phyloP scores from a whole-genome alignment of 2,888 invertebrate species.

The Macrophya annulata region DNA sequence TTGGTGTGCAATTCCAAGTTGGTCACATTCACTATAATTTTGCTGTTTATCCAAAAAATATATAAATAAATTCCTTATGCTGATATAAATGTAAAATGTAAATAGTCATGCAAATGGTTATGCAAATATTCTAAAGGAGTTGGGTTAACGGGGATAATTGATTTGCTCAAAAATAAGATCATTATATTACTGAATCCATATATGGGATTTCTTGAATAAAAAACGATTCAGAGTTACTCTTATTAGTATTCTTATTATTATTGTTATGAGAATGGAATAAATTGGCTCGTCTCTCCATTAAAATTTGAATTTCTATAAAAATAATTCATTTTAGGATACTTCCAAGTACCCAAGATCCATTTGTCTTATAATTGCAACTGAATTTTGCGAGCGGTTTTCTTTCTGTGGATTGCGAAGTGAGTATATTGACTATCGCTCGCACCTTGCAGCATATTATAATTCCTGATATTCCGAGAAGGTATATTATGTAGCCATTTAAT shows the following conservation, averaged over 20 bases:
- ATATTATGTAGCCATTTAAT: not conserved
- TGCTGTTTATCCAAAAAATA: not conserved
- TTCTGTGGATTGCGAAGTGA: constrained; percentile 91
- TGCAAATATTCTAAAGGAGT: not conserved
- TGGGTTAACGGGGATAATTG: not conserved
- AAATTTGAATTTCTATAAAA: constrained; percentile 63
- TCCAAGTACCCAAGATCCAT: constrained; percentile 85
- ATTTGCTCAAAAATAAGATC: no score
- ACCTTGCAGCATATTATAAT: not conserved
- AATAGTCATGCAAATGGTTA: not conserved
- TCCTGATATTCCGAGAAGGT: not conserved
- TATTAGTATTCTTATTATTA: constrained; percentile 68
- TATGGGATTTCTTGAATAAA: no score
- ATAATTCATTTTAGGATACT: constrained; percentile 55
- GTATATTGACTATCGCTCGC: constrained; percentile 66
- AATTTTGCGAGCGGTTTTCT: constrained; percentile 93
- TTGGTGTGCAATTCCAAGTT: not conserved
- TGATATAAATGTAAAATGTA: not conserved
- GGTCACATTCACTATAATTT: not conserved
- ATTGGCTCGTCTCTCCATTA: constrained; percentile 51
- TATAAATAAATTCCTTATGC: not conserved
- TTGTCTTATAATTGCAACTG: constrained; percentile 91
- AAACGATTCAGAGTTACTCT: no score
- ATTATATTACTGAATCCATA: no score
- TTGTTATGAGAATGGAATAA: constrained; percentile 62